phyloP scores from a whole-genome alignment of 2,113 vertebrate species.

The Rhombomys opimus region DNA sequence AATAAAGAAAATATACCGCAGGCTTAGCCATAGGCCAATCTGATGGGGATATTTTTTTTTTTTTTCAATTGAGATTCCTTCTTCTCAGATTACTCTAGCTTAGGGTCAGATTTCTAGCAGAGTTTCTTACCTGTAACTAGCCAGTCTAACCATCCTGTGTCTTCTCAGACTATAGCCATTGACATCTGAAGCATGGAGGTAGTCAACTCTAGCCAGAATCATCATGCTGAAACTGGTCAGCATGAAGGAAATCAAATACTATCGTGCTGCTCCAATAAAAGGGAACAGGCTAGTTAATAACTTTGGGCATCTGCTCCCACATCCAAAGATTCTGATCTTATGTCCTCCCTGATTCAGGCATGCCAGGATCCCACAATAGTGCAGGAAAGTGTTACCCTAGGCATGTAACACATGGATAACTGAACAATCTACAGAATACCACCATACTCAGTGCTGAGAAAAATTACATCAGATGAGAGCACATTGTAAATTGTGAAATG shows the following conservation, averaged over 20 bases:
- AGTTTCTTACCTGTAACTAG: not conserved
- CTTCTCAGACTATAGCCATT: not conserved
- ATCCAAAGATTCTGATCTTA: conserved; percentile 52
- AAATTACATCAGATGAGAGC: conserved; percentile 77
- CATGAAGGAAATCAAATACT: conserved; percentile 59
- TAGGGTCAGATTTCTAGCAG: not conserved
- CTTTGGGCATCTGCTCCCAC: conserved; percentile 42
- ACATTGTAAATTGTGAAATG: conserved; percentile 63
- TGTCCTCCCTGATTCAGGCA: conserved; percentile 46
- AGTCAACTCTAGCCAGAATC: not conserved
- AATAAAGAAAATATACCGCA: not conserved
- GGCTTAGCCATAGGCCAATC: not conserved
- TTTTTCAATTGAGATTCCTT: not conserved
- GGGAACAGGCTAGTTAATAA: conserved; percentile 47
- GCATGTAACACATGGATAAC: conserved; percentile 63
- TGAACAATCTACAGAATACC: conserved; percentile 60
- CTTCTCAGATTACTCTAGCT: not conserved
- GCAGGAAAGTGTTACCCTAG: conserved; percentile 7
- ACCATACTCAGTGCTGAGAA: conserved; percentile 65
- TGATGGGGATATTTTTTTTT: not conserved
- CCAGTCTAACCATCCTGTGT: not conserved
- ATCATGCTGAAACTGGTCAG: conserved; percentile 65
- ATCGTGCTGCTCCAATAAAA: conserved; percentile 57
- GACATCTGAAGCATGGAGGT: not conserved
- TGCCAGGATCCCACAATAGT: conserved; percentile 52